Evolutionary conservation across 2,113 vertebrate genomes (phyloP), one percentile per base, ranked within the genome.

Genomic region (Lutjanus erythropterus): DNA sequence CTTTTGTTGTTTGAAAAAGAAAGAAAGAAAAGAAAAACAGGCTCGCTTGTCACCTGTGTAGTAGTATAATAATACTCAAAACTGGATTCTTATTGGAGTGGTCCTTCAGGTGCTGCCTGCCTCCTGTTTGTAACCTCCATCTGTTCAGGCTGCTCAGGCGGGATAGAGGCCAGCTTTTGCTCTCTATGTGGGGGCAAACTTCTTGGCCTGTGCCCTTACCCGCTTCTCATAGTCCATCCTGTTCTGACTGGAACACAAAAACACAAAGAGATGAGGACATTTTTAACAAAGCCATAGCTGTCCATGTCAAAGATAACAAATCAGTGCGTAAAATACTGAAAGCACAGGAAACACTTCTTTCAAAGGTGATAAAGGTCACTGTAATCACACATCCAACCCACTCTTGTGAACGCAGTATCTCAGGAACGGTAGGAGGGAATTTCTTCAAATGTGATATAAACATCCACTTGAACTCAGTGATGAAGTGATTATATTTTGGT

Each of bases 221-320:
- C 93, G 87, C 86, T 95, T 95, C 86, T 95, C 94, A 71, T 95
- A 95, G 90, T 95, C 95, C 94, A 95, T 94, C 92, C 94, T 93
- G 93, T 95, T 95, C 92, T 95, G 95, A 93, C 95, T 95, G 87
- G 25, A 86, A 87, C 23, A 79, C 23, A 78, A 39, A 75, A n/a
- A 72, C 1, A 23, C 7, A 66, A 31, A 35, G 19, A 27, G 9
- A 29, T 0, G 3, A 50, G 27, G 15, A 47, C 44, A 21, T 58
- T 59, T 44, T 53, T 18, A 7, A 39, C 37, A 12, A 14, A 25
- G 21, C 53, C 6, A 16, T 25, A n/a, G n/a, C n/a, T n/a, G n/a
- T 6, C 3, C 11, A 29, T 4, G 6, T 15, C 1, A 3, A 16
- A 39, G 55, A 33, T 25, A 23, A 62, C 46, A 25, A 9, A 44